Conservation (phyloP, 2,113 vertebrate species). For the Ciconia maguari region DNA sequence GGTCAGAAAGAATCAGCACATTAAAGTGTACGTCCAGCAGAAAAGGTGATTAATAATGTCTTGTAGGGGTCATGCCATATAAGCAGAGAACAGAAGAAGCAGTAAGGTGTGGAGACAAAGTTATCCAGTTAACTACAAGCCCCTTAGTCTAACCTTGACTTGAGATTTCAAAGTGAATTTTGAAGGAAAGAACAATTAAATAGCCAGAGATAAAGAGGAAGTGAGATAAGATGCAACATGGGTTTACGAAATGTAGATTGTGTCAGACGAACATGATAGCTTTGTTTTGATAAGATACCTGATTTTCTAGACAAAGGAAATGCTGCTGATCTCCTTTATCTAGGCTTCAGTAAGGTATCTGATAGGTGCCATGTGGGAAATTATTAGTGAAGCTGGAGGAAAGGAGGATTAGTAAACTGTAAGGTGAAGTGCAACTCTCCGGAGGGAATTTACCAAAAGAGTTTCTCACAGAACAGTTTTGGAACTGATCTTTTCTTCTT, state of each 20-base stretch:
- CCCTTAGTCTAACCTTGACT: constrained; percentile 32
- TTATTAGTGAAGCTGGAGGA: constrained; percentile 17
- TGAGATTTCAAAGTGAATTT: constrained; percentile 29
- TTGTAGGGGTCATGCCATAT: neutral
- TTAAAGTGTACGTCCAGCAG: neutral
- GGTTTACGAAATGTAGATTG: constrained; percentile 38
- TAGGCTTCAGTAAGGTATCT: constrained; percentile 47
- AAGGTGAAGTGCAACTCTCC: constrained; percentile 15
- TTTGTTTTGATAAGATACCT: constrained; percentile 65
- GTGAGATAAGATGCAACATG: constrained; percentile 59
- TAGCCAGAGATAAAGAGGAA: constrained; percentile 44
- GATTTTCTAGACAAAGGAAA: constrained; percentile 51
- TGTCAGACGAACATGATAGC: constrained; percentile 52
- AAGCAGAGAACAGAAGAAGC: neutral
- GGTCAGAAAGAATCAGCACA: neutral
- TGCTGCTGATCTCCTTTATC: constrained; percentile 55
- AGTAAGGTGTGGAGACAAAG: neutral
- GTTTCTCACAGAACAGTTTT: neutral
- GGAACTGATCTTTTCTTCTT: constrained; percentile 20
- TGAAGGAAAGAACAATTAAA: constrained; percentile 61
- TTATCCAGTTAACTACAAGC: neutral
- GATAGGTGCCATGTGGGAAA: constrained; percentile 50
- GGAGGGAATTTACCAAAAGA: constrained; percentile 1
- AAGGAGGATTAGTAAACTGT: constrained; percentile 43
- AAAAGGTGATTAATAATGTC: neutral